Evolutionary conservation across 2,797 vertebrate genomes (phyloP), one percentile per base, ranked within the genome.

Genomic region (Syngnathus rostellatus): DNA sequence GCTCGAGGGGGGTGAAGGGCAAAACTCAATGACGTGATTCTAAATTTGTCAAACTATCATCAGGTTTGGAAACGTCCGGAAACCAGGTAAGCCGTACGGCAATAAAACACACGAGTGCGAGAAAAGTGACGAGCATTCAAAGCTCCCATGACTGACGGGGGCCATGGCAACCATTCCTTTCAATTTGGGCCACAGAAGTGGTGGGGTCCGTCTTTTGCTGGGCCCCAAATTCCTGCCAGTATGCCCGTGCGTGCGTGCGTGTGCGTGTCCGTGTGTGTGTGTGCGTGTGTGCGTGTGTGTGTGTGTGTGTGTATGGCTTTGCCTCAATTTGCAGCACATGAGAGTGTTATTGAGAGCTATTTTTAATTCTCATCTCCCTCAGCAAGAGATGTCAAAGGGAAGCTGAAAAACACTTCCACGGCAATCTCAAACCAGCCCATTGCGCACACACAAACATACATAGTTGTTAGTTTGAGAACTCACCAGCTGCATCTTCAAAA

Each of bases 291-390:
- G 31, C 31, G 31, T 31, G 31, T 4, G 31, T 4, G 31, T 4
- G 31, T 31, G 31, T 31, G 31, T 31, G 31, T 31, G 31, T 31
- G 31, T 31, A 31, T 31, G 31, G 31, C 31, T 31, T 31, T 31
- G 5, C 41, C 40, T 62, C 60, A 62, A 62, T 62, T 62, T 62
- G 6, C n/a, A 62, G 63, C 69, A 64, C 62, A 65, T 64, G 72
- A 76, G 86, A 75, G 86, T 82, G 81, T 85, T 85, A 80, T 85
- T 87, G 80, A 84, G 84, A 87, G 86, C 86, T 88, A 88, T 89
- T 86, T 89, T 87, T 88, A 86, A 84, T 86, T 86, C 86, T 86
- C 85, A 83, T 86, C 80, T 88, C 81, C 71, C 76, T 72, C 80
- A 80, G 83, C 82, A 80, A 80, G 81, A 88, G 84, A 86, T 61